A percentile compares a stretch with the other conserved stretches of the same genome.
Conservation (phyloP, 2,888 invertebrate species). For the Urechis unicinctus region DNA sequence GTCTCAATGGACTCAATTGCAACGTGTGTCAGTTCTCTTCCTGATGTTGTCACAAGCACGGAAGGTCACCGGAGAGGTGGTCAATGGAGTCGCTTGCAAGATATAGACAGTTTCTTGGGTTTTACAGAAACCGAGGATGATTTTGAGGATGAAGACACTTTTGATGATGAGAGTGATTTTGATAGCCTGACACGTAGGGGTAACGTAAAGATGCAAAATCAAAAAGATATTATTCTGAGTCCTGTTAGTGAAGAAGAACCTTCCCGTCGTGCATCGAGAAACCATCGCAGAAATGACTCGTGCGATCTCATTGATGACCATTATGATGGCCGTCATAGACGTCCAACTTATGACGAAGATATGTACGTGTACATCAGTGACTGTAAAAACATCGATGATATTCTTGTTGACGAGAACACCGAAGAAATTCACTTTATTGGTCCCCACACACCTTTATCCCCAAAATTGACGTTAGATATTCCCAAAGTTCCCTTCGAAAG, state of each 20-base stretch:
- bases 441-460: not conserved
- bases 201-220: not conserved
- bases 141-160: slow-evolving; percentile 8
- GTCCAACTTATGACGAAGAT: not conserved
- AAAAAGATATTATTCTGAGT: not conserved
- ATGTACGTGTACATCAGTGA: slow-evolving; percentile 14
- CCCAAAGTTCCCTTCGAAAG: not conserved
- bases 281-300: not conserved
- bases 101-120: slow-evolving; percentile 37
- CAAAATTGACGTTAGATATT: not conserved
- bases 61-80: slow-evolving; percentile 8
- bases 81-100: slow-evolving; percentile 13
- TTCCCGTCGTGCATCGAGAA: no score
- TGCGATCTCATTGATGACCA: not conserved
- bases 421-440: not conserved
- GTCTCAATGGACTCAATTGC: slow-evolving; percentile 15
- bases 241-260: slow-evolving; percentile 3
- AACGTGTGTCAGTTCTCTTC: slow-evolving; percentile 13
- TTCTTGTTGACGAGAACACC: slow-evolving; percentile 12
- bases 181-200: not conserved
- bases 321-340: not conserved
- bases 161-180: not conserved
- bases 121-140: slow-evolving; percentile 32
- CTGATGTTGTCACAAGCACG: slow-evolving; percentile 16
- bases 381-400: slow-evolving; percentile 17